A percentile compares a stretch with the other conserved stretches of the same genome.
phyloP scores from a whole-genome alignment of 1,140 invertebrate genomes.

The Drosophila azteca region DNA sequence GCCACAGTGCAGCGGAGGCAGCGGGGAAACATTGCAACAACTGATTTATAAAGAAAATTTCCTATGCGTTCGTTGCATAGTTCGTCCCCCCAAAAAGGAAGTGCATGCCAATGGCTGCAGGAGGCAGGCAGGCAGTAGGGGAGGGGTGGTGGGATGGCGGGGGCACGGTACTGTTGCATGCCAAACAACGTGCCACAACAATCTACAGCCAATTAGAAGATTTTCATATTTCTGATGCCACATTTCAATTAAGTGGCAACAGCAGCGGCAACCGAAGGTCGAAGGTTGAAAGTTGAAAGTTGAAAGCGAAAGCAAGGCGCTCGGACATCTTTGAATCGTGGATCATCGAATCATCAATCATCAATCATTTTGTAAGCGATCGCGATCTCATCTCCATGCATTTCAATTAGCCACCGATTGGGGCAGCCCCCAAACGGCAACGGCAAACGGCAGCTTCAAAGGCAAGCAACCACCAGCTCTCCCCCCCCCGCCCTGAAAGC shows the following conservation, averaged over 20 bases:
- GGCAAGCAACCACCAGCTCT: conserved; percentile 16
- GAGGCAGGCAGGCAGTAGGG: no score
- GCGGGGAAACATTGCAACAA: conserved; percentile 54
- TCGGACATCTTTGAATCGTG: conserved; percentile 29
- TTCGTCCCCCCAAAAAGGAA: conserved; percentile 73
- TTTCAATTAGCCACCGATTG: conserved; percentile 39
- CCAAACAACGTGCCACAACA: conserved; percentile 73
- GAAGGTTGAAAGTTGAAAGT: conserved; percentile 46
- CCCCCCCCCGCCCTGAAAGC: no score
- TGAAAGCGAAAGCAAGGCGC: neutral
- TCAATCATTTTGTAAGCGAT: conserved; percentile 34
- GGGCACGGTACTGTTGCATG: conserved; percentile 42
- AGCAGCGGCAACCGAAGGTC: conserved; percentile 6
- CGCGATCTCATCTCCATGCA: conserved; percentile 19
- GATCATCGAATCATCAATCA: conserved; percentile 2
- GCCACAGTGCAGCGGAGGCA: conserved; percentile 27
- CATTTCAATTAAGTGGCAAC: conserved; percentile 63
- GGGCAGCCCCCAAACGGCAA: conserved; percentile 4
- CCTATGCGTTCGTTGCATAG: conserved; percentile 58
- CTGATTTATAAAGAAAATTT: conserved; percentile 82
- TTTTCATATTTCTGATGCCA: conserved; percentile 68
- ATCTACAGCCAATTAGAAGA: conserved; percentile 70
- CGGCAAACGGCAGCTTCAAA: conserved; percentile 22
- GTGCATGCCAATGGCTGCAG: conserved; percentile 58
- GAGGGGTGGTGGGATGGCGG: no score